A percentile compares a stretch with the other conserved stretches of the same genome.
Conservation (phyloP, 2,888 invertebrate species). For the Drosophila mercatorum region DNA sequence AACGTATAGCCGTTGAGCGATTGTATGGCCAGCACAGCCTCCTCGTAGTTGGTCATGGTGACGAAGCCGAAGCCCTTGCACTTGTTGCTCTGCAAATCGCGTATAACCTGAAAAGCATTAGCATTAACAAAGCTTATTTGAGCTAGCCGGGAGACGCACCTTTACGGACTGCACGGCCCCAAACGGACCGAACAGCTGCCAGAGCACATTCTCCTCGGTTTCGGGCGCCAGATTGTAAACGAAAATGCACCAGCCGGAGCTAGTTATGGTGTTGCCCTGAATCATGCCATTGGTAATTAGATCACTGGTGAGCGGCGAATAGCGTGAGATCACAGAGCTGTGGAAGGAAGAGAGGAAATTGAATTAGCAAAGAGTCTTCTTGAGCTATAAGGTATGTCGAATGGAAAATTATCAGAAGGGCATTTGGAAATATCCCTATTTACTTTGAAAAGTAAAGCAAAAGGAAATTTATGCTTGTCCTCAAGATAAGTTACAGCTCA, state of each 20-base stretch:
- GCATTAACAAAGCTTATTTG: constrained; percentile 4
- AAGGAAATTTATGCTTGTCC: no score
- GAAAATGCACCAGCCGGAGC: constrained; percentile 93
- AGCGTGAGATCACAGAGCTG: constrained; percentile 86
- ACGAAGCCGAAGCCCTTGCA: constrained; percentile 99
- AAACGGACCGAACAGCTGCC: constrained; percentile 99
- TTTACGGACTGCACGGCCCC: constrained; percentile 99
- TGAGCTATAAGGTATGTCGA: background rate
- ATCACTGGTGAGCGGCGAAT: constrained; percentile 94
- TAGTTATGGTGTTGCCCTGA: constrained; percentile 93
- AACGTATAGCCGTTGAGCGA: constrained; percentile 97
- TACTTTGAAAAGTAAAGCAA: no score
- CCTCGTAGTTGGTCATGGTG: constrained; percentile 99
- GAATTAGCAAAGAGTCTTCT: background rate
- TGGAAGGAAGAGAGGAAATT: background rate
- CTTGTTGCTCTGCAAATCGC: constrained; percentile 97
- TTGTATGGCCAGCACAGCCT: constrained; percentile 97
- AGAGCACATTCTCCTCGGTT: constrained; percentile 97
- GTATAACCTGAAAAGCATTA: constrained; percentile 88
- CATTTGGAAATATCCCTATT: background rate
- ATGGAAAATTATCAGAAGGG: background rate
- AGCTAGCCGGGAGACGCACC: constrained; percentile 86
- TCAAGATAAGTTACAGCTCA: no score
- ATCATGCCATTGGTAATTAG: constrained; percentile 91
- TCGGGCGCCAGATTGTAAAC: constrained; percentile 98